Conservation (phyloP, 2,797 vertebrate species). For the Gymnoscopelus microlampas region DNA sequence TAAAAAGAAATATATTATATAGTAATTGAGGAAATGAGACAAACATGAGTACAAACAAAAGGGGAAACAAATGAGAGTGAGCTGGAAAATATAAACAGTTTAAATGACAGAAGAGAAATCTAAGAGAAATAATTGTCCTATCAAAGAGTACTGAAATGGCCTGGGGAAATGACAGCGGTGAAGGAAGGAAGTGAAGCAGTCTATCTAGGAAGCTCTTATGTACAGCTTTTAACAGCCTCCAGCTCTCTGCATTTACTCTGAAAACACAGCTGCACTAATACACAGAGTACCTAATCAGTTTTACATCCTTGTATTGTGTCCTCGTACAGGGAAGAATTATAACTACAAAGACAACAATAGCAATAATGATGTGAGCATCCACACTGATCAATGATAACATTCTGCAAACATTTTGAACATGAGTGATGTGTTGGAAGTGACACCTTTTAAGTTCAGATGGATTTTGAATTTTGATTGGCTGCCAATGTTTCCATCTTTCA, state of each 20-base stretch:
- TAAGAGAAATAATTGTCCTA: conserved; percentile 28
- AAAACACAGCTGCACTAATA: too few species aligned
- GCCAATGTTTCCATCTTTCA: too few species aligned
- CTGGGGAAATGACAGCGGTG: not conserved
- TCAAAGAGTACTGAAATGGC: not conserved
- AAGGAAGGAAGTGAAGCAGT: not conserved
- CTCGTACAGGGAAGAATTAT: too few species aligned
- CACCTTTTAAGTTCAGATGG: too few species aligned
- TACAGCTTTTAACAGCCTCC: too few species aligned
- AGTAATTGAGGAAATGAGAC: conserved; percentile 26
- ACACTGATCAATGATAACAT: too few species aligned
- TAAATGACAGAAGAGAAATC: conserved; percentile 36
- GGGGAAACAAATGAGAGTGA: conserved; percentile 43
- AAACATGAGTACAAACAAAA: conserved; percentile 29
- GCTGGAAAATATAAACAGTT: conserved; percentile 34
- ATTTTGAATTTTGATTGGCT: too few species aligned
- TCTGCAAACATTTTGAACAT: too few species aligned
- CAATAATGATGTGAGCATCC: too few species aligned
- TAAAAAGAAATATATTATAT: not conserved
- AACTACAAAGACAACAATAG: too few species aligned
- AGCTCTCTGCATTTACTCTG: too few species aligned
- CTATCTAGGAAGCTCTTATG: not conserved
- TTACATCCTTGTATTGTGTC: not conserved
- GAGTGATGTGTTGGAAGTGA: too few species aligned
- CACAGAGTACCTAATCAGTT: not conserved